These are phyloP conservation scores for Orthosia incerta DNA, from an alignment of 2,888 invertebrate species.

Conservation along the genomic window DNA sequence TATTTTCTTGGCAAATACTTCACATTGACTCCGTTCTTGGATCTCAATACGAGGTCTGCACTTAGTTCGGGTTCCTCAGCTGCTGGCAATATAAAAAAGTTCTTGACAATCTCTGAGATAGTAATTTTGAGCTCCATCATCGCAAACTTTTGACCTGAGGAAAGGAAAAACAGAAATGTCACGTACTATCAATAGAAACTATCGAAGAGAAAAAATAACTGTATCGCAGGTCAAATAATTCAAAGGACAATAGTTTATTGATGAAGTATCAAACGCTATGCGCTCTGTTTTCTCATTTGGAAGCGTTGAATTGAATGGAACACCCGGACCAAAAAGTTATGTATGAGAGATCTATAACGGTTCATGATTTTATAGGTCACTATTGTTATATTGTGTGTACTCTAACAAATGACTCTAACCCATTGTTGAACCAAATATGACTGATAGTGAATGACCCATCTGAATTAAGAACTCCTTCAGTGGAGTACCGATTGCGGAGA, in stretches of 20 bases:
- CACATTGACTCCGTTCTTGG: slow-evolving; percentile 76
- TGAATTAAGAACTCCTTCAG: neutral
- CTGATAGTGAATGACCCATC: slow-evolving; percentile 24
- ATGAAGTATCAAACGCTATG: too few relatives aligned
- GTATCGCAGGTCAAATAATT: too few relatives aligned
- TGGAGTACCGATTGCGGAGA: slow-evolving; percentile 4
- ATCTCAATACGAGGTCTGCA: slow-evolving; percentile 83
- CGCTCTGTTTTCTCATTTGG: neutral
- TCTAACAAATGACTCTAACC: neutral
- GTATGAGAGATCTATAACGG: slow-evolving; percentile 9
- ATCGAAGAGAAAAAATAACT: too few relatives aligned
- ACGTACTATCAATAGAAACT: neutral
- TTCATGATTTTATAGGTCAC: slow-evolving; percentile 21
- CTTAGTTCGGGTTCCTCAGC: slow-evolving; percentile 79
- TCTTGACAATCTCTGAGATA: slow-evolving; percentile 87
- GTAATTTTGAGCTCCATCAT: slow-evolving; percentile 90
- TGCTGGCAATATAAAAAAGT: slow-evolving; percentile 79
- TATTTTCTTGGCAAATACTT: slow-evolving; percentile 70
- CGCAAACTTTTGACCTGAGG: slow-evolving; percentile 82
- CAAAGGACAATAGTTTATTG: neutral
- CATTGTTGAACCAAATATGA: slow-evolving; percentile 38
- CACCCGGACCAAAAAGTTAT: slow-evolving; percentile 1
- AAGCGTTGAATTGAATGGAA: slow-evolving; percentile 13
- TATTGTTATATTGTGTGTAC: slow-evolving; percentile 41
- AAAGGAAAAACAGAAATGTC: neutral